Conservation (phyloP, 2,113 vertebrate genomes). For the Prietella phreatophila region DNA sequence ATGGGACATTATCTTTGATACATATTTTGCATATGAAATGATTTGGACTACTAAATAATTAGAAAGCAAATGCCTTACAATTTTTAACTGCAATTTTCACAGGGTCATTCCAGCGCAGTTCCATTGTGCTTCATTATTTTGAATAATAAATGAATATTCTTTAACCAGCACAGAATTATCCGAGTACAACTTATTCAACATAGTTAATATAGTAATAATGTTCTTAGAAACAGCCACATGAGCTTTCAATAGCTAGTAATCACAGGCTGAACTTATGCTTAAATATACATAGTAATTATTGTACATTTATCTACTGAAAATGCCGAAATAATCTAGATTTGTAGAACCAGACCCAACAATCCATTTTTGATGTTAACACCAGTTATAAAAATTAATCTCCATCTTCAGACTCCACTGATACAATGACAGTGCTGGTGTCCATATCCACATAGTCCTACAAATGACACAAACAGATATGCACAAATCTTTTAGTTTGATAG, state of each 20-base stretch:
- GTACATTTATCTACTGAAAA: background rate
- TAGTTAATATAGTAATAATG: background rate
- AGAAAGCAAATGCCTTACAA: background rate
- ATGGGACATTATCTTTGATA: background rate
- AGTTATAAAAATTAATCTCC: background rate
- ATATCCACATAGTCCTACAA: conserved; percentile 52
- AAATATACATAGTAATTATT: background rate
- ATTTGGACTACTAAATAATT: background rate
- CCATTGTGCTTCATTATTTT: background rate
- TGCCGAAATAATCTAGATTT: background rate
- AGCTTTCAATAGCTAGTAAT: background rate
- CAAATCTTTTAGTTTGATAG: background rate
- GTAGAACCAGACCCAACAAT: background rate
- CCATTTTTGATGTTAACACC: background rate
- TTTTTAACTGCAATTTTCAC: background rate
- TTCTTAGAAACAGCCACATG: background rate
- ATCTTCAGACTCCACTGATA: background rate
- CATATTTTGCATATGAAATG: background rate
- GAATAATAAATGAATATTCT: background rate
- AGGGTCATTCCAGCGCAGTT: background rate
- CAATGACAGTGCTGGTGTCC: background rate
- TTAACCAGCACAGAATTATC: background rate
- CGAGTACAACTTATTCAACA: background rate
- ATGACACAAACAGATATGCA: conserved; percentile 8
- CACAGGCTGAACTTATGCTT: background rate